Percentiles rank a stretch among this genome's conserved stretches.
Evolutionary conservation across 2,888 invertebrate species (phyloP).

Genomic region (Chloroclystis v-ata): DNA sequence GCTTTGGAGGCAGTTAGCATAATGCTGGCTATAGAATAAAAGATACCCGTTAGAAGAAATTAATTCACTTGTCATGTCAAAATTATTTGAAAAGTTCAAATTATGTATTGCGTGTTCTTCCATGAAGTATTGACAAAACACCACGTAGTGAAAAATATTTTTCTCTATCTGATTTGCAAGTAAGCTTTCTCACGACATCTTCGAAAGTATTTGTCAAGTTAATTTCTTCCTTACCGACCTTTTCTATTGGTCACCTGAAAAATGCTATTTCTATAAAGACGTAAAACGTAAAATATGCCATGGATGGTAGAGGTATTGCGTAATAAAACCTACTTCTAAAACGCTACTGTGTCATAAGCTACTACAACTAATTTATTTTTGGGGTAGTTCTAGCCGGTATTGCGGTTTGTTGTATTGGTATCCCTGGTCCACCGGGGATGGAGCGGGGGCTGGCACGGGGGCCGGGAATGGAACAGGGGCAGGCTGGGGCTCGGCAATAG

Average conservation of each 20-base stretch:
- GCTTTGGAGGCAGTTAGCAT: too few species aligned
- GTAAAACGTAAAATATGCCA: slow-evolving; percentile 2
- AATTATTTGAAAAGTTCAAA: too few species aligned
- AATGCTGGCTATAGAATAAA: too few species aligned
- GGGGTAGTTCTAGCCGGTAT: slow-evolving; percentile 60
- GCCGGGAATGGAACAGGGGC: slow-evolving; percentile 31
- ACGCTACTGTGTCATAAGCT: slow-evolving; percentile 6
- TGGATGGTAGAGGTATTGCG: slow-evolving; percentile 4
- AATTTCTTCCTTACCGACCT: background rate
- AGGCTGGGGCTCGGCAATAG: slow-evolving; percentile 42
- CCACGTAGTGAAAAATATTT: too few species aligned
- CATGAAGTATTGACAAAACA: too few species aligned
- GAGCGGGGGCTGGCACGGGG: slow-evolving; percentile 31
- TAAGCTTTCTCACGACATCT: too few species aligned
- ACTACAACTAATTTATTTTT: slow-evolving; percentile 42
- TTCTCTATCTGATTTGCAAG: too few species aligned
- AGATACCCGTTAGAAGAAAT: too few species aligned
- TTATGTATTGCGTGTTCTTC: too few species aligned
- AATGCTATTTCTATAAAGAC: slow-evolving; percentile 3
- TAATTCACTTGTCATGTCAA: too few species aligned
- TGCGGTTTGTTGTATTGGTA: slow-evolving; percentile 67
- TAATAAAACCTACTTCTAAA: slow-evolving; percentile 3
- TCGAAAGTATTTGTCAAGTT: background rate
- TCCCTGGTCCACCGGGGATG: slow-evolving; percentile 23
- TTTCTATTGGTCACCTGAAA: background rate